Percentiles rank a stretch among this genome's conserved stretches.
phyloP scores from a whole-genome alignment of 1,140 invertebrate genomes.

The Heliconius hewitsoni region DNA sequence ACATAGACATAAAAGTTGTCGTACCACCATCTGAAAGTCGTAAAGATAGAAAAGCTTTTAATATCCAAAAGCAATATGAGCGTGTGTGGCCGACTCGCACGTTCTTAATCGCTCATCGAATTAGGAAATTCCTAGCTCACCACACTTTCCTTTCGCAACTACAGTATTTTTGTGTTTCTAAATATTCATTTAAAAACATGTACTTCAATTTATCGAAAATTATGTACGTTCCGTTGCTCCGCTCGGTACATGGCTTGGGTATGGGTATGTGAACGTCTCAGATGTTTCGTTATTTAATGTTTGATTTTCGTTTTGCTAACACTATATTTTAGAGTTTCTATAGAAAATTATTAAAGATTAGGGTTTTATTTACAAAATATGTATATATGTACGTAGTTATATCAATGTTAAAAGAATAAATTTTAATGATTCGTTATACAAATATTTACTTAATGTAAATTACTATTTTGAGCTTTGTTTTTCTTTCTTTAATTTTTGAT shows the following conservation, averaged over 20 bases:
- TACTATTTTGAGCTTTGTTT: too few relatives aligned
- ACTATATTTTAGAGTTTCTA: not conserved
- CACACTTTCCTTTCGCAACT: conserved; percentile 56
- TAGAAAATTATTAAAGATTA: not conserved
- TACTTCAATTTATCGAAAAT: not conserved
- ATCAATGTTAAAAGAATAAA: too few relatives aligned
- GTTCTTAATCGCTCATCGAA: conserved; percentile 72
- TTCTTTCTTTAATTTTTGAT: not conserved
- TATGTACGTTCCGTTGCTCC: not conserved
- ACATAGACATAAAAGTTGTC: not conserved
- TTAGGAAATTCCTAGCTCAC: conserved; percentile 56
- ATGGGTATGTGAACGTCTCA: not conserved
- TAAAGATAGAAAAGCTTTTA: conserved; percentile 48
- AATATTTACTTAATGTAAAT: too few relatives aligned
- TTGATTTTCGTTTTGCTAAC: not conserved
- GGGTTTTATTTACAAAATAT: too few relatives aligned
- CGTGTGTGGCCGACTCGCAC: conserved; percentile 65
- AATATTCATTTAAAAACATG: conserved; percentile 4
- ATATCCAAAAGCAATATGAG: conserved; percentile 46
- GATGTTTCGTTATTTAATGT: not conserved
- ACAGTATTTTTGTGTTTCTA: conserved; percentile 42
- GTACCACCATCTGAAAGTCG: conserved; percentile 36
- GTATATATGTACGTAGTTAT: too few relatives aligned
- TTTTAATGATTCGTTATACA: not conserved
- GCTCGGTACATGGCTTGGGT: not conserved